phyloP scores from a whole-genome alignment of 2,888 invertebrate species.

The Drosophila pegasa region DNA sequence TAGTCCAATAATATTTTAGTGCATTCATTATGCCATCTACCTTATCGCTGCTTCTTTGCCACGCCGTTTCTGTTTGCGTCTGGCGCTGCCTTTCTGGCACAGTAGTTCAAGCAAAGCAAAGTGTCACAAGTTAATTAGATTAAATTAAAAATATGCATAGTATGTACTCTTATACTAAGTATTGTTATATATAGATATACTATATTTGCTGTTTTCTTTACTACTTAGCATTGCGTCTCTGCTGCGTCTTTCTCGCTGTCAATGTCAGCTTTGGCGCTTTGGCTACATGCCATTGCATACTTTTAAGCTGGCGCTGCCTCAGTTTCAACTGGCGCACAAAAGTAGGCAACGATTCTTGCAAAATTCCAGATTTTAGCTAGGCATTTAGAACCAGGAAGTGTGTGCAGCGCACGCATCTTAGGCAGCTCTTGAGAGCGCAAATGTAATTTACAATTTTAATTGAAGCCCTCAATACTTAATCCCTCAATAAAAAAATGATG shows the following conservation, averaged over 20 bases:
- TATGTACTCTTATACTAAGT: constrained; percentile 19
- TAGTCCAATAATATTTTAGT: background rate
- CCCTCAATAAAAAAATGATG: constrained; percentile 2
- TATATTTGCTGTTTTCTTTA: constrained; percentile 21
- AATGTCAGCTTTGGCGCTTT: constrained; percentile 71
- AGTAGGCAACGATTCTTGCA: constrained; percentile 49
- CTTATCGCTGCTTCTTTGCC: constrained; percentile 5
- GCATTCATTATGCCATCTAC: background rate
- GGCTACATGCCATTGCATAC: constrained; percentile 54
- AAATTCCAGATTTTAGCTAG: background rate
- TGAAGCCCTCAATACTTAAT: background rate
- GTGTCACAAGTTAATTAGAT: constrained; percentile 79
- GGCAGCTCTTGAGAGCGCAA: background rate
- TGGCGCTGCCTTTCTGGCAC: constrained; percentile 61
- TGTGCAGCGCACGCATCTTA: background rate
- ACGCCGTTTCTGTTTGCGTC: constrained; percentile 2
- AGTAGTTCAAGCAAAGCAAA: constrained; percentile 75
- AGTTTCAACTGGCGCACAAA: constrained; percentile 51
- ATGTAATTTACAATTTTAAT: constrained; percentile 9
- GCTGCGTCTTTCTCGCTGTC: constrained; percentile 47
- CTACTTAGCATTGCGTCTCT: constrained; percentile 19
- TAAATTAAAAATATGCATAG: constrained; percentile 58
- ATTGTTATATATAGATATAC: constrained; percentile 43
- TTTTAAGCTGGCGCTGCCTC: constrained; percentile 53
- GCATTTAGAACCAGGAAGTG: background rate